Conservation (phyloP, 2,888 invertebrate genomes). For the Cheilosia vernalis region DNA sequence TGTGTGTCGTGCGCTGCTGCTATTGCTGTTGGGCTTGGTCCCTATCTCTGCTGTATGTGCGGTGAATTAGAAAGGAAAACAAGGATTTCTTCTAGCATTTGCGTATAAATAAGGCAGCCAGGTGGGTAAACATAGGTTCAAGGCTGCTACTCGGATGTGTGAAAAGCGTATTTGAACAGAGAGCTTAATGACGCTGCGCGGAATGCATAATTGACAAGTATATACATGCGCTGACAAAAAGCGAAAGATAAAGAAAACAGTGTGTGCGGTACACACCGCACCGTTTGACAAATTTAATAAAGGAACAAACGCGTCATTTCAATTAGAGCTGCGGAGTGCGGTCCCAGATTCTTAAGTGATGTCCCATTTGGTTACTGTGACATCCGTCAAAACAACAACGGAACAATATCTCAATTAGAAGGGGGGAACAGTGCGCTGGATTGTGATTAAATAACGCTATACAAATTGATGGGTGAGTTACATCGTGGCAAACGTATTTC, state of each 20-base stretch:
- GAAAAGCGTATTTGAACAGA: conserved; percentile 27
- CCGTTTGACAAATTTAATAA: conserved; percentile 34
- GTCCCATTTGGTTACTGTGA: conserved; percentile 7
- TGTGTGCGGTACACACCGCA: too few species aligned
- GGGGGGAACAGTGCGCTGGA: not conserved
- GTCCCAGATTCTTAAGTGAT: conserved; percentile 4
- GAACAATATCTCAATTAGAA: not conserved
- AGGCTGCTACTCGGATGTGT: conserved; percentile 46
- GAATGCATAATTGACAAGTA: conserved; percentile 65
- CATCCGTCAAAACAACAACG: conserved; percentile 28
- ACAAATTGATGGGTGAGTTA: conserved; percentile 39
- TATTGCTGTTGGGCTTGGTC: conserved; percentile 25
- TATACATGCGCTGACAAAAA: conserved; percentile 27
- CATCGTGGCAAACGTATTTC: conserved; percentile 35
- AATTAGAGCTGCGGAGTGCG: conserved; percentile 44
- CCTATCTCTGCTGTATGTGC: conserved; percentile 12
- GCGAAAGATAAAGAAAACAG: not conserved
- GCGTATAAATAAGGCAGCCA: not conserved
- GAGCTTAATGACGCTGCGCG: conserved; percentile 53
- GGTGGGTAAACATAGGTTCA: conserved; percentile 41
- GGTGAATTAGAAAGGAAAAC: conserved; percentile 58
- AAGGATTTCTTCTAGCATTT: conserved; percentile 45
- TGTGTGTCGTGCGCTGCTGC: conserved; percentile 46
- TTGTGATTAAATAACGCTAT: conserved; percentile 19
- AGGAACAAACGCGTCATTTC: conserved; percentile 51